Conservation (phyloP, 2,797 vertebrate genomes). For the Amphiprion clarkii region DNA sequence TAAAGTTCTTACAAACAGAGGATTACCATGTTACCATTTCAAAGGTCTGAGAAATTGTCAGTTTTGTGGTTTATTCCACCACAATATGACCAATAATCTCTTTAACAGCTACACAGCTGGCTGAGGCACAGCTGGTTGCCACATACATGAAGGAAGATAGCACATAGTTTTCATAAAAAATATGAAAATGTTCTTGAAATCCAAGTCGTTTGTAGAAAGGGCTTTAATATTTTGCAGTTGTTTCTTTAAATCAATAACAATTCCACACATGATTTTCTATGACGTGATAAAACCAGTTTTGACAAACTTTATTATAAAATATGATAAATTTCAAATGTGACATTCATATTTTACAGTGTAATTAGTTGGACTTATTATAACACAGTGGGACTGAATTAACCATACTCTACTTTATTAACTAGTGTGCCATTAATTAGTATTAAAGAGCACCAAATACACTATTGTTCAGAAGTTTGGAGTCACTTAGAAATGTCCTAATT, state of each 20-base stretch:
- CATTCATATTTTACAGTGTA: conserved; percentile 2
- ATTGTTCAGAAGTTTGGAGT: too few relatives aligned
- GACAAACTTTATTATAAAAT: neutral
- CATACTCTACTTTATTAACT: neutral
- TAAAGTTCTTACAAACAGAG: conserved; percentile 76
- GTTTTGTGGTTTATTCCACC: conserved; percentile 67
- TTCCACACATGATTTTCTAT: neutral
- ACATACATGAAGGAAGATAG: conserved; percentile 19
- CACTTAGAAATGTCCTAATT: too few relatives aligned
- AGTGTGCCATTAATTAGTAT: neutral
- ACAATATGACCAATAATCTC: conserved; percentile 61
- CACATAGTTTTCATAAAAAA: neutral
- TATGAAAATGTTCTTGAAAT: conserved; percentile 13
- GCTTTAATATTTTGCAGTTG: neutral
- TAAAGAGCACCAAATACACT: neutral
- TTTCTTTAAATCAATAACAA: neutral
- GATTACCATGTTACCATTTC: conserved; percentile 74
- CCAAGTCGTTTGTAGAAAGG: neutral
- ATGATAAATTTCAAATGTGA: too few relatives aligned
- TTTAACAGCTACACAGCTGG: conserved; percentile 41
- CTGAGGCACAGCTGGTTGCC: conserved; percentile 30
- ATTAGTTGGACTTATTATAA: neutral
- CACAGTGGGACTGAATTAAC: neutral
- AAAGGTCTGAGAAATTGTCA: conserved; percentile 74
- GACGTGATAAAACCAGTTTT: neutral